These are phyloP conservation scores for Naja naja DNA, from an alignment of 2,113 vertebrate genomes.

Conservation along the genomic window DNA sequence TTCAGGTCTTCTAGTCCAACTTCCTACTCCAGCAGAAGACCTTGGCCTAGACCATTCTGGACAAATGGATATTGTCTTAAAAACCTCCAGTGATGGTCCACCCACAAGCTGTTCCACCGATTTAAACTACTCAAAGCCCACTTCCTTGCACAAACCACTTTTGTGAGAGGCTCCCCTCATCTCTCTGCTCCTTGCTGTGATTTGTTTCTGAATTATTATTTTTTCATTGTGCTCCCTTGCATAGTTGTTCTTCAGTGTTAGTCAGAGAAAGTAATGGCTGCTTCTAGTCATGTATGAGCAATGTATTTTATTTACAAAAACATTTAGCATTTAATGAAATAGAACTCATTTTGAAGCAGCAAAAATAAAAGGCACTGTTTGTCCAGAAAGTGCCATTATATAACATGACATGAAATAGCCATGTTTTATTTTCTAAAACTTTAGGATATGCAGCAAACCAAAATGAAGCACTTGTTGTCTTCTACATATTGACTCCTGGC, in stretches of 20 bases:
- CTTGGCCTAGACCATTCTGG: background rate
- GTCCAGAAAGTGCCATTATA: conserved; percentile 30
- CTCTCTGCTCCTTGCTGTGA: background rate
- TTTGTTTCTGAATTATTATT: conserved; percentile 10
- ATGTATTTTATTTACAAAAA: conserved; percentile 27
- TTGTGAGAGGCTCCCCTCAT: background rate
- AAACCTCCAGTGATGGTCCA: background rate
- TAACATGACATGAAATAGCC: background rate
- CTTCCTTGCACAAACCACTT: conserved; percentile 21
- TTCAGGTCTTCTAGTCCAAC: background rate
- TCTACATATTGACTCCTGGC: background rate
- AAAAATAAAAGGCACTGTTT: conserved; percentile 29
- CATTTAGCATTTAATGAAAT: conserved; percentile 20
- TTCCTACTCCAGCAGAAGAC: background rate
- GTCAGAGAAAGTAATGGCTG: conserved; percentile 16
- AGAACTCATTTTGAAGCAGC: background rate
- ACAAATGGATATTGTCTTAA: background rate
- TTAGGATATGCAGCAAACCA: conserved; percentile 23
- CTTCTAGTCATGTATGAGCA: conserved; percentile 15
- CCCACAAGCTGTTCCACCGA: background rate
- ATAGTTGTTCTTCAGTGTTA: conserved; percentile 28
- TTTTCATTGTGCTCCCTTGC: background rate
- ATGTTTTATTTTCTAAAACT: conserved; percentile 5
- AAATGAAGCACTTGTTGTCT: conserved; percentile 14
- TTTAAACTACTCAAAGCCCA: background rate